Base-by-base conservation (phyloP, 2,797 vertebrate genomes). In the Catostomus latipinnis region DNA sequence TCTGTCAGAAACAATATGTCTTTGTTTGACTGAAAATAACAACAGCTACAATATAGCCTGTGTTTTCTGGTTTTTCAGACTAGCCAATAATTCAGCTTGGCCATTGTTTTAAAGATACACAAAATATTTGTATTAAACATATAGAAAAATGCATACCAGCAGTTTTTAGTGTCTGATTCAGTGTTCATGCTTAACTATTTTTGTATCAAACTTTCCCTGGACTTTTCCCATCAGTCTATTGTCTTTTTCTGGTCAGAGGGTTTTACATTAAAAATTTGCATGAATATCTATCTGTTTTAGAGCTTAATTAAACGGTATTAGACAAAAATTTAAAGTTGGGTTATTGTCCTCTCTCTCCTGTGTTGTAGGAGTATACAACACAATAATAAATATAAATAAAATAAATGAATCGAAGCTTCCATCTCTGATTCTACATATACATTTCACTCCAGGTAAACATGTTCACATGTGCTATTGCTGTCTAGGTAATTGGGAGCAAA, bases 1-100 rank as follows among this genome's bases (percentile, higher is more conserved):
- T 79, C 52, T 65, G 60, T 66, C 61, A 50, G 43, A 10, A 79
- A 72, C 76, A 78, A 71, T 54, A 56, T 56, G 67, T 71, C 67
- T 71, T 63, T 71, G 49, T 71, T 63, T 8, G 1, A 48, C 76
- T 78, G 49, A 63, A 22, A 71, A 68, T n/a, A 56, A 18, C 34
- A 48, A 61, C 6, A 66, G 43, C 16, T 13, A 68, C 52, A 45
- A 66, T 77, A 50, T 66, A 63, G 34, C 8, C 49, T 5, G 58
- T 75, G 18, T 52, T 16, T 22, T 50, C 43, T 66, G 11, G 34
- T 58, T 18, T 53, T 49, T 12, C 58, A 70, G 18, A 7, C 6
- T 45, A 8, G 14, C 50, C 48, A 8, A 58, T 34, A 71, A 16
- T 5, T 62, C 34, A 13, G 66, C 22, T 68, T 12, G 22, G 13